Percentiles rank a stretch among this genome's conserved stretches.
These are phyloP conservation scores for Dynastes maya DNA, from an alignment of 2,888 invertebrate species.

Conservation along the genomic window DNA sequence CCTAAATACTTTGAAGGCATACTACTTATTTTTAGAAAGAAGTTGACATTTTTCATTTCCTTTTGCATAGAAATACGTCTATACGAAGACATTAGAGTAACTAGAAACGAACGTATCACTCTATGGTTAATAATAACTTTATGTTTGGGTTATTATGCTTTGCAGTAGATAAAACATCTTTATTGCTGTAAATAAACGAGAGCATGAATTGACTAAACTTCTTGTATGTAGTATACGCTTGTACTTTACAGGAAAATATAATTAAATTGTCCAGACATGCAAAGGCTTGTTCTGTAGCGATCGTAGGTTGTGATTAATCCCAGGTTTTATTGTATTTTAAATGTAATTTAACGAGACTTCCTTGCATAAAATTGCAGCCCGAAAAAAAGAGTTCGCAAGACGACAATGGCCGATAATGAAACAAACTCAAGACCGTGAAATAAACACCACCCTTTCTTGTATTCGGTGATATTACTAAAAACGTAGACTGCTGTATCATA, in stretches of 20 bases:
- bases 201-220: neutral
- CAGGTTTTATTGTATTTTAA: slow-evolving; percentile 66
- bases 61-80: too few species aligned
- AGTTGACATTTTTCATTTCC: too few species aligned
- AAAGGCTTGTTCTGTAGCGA: slow-evolving; percentile 60
- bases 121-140: neutral
- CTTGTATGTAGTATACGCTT: neutral
- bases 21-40: too few species aligned
- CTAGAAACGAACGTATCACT: too few species aligned
- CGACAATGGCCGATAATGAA: slow-evolving; percentile 66
- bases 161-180: neutral
- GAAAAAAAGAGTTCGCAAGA: slow-evolving; percentile 63
- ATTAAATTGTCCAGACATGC: slow-evolving; percentile 65
- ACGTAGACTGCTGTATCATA: slow-evolving; percentile 34
- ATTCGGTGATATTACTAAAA: slow-evolving; percentile 45
- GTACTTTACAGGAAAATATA: slow-evolving; percentile 59
- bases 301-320: slow-evolving; percentile 65
- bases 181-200: neutral
- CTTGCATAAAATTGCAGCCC: slow-evolving; percentile 68
- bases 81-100: too few species aligned
- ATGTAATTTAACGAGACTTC: slow-evolving; percentile 67
- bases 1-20: too few species aligned
- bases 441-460: slow-evolving; percentile 61
- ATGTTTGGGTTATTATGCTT: neutral
- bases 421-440: slow-evolving; percentile 65